These are phyloP conservation scores for Pissodes strobi DNA, from an alignment of 1,140 invertebrate species.

Conservation along the genomic window DNA sequence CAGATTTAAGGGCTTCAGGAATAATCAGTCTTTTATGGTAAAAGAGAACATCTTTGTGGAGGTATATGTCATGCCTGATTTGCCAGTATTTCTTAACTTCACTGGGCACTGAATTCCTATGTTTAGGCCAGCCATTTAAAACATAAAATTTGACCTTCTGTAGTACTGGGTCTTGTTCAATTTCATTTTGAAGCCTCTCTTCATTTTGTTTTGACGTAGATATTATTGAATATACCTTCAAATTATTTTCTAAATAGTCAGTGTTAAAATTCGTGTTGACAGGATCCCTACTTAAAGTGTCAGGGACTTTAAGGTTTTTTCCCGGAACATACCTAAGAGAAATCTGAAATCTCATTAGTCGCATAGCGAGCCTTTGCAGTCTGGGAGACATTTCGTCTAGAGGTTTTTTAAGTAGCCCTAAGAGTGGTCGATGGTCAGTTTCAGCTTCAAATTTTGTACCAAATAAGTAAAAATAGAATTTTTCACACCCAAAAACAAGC, in stretches of 20 bases:
- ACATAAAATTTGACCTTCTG: too few relatives aligned
- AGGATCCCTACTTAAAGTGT: not conserved
- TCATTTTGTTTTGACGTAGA: too few relatives aligned
- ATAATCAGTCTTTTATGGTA: not conserved
- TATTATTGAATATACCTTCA: too few relatives aligned
- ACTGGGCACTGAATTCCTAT: too few relatives aligned
- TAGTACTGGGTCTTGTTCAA: too few relatives aligned
- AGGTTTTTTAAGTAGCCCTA: too few relatives aligned
- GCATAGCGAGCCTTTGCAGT: constrained; percentile 1
- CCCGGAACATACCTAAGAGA: not conserved
- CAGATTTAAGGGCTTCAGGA: not conserved
- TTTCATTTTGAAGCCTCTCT: too few relatives aligned
- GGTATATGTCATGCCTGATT: too few relatives aligned
- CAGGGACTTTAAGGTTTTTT: constrained; percentile 3
- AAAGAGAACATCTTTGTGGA: not conserved
- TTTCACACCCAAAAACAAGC: constrained; percentile 21
- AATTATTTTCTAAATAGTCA: too few relatives aligned
- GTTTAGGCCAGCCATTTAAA: too few relatives aligned
- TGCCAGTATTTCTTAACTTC: too few relatives aligned
- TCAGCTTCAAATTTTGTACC: constrained; percentile 9
- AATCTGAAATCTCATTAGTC: constrained; percentile 3
- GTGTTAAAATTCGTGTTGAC: too few relatives aligned
- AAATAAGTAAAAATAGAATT: constrained; percentile 9
- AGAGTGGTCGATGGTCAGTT: constrained; percentile 11
- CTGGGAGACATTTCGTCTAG: constrained; percentile 18